Base-by-base conservation (phyloP, 2,888 invertebrate species). In the Globia sparganii region DNA sequence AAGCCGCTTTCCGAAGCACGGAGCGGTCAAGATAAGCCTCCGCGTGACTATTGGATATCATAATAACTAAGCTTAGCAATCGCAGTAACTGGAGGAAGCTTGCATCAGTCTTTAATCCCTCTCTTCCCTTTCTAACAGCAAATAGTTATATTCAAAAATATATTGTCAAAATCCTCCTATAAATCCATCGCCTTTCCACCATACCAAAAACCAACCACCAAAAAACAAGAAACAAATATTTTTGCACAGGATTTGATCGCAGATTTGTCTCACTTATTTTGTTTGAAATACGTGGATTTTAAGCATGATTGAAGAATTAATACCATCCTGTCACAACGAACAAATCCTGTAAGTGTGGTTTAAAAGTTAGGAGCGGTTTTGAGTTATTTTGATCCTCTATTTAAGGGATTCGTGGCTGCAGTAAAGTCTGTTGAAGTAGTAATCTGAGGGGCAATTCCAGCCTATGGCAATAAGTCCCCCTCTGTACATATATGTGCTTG, bases 301-400 rank as follows among this genome's bases (percentile, higher is more conserved):
- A 92, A 93, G 91, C 92, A 87, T 93, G 94, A 94, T 94, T 94
- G 94, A 94, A 90, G 91, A 89, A 91, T 92, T 93, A 94, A 94
- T 92, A 90, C 92, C 77, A 68, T 21, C 53, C 88, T 92, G 93
- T 92, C 94, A 92, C 93, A 94, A 92, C 77, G 83, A 87, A 91
- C 91, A 91, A 92, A 92, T 91, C 91, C 89, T 67, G 80, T 88
- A 84, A 74, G 84, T 79, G 73, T 77, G 86, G 81, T 78, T 28
- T 74, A 80, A 49, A n/a, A 77, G 58, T 72, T 46, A 28, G 1
- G 13, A 71, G 64, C 37, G 49, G 49, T 49, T 67, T 72, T 28
- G 53, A 68, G 31, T 70, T 73, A 46, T 70, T 72, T 66, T 69
- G 15, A 56, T 25, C 25, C n/a, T 69, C 1, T 40, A n/a, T 78